Evolutionary conservation across 2,888 invertebrate genomes (phyloP).

Genomic region (Pediacus dermestoides): DNA sequence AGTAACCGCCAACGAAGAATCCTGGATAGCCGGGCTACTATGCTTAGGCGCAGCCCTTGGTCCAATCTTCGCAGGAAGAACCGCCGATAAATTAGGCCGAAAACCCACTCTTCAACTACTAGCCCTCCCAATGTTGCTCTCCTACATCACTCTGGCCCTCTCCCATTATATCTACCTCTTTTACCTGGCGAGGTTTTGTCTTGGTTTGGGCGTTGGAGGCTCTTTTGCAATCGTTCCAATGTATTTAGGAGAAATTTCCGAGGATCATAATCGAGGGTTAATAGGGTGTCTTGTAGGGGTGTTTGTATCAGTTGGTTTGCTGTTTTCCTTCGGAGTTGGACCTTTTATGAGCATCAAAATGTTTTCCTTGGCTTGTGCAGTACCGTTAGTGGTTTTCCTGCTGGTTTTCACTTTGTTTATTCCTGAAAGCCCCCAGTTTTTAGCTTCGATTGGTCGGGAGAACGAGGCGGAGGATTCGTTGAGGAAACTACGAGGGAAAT

Average conservation of each 20-base stretch:
- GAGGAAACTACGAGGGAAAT: constrained; percentile 58
- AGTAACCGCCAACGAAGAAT: constrained; percentile 19
- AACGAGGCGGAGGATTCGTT: constrained; percentile 64
- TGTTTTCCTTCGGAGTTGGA: constrained; percentile 30
- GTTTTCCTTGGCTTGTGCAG: constrained; percentile 25
- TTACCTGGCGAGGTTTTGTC: constrained; percentile 57
- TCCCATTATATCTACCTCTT: constrained; percentile 25
- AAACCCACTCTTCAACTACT: constrained; percentile 63
- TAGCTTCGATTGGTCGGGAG: constrained; percentile 49
- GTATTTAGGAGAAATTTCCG: constrained; percentile 82
- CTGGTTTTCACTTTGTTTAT: constrained; percentile 22
- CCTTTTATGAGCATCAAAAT: constrained; percentile 26
- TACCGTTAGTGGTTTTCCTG: constrained; percentile 28
- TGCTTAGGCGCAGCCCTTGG: constrained; percentile 22
- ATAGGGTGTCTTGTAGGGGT: constrained; percentile 51
- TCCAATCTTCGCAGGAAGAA: constrained; percentile 19
- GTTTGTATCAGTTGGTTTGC: constrained; percentile 25
- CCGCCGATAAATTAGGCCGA: constrained; percentile 50
- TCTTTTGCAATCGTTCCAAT: constrained; percentile 72
- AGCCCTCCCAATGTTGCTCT: constrained; percentile 61
- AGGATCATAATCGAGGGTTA: constrained; percentile 73
- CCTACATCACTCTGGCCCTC: constrained; percentile 25
- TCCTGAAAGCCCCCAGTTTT: constrained; percentile 34
- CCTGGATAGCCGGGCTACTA: constrained; percentile 23
- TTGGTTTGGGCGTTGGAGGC: constrained; percentile 65